Conservation (phyloP, 2,888 invertebrate species). For the Therioaphis trifolii region DNA sequence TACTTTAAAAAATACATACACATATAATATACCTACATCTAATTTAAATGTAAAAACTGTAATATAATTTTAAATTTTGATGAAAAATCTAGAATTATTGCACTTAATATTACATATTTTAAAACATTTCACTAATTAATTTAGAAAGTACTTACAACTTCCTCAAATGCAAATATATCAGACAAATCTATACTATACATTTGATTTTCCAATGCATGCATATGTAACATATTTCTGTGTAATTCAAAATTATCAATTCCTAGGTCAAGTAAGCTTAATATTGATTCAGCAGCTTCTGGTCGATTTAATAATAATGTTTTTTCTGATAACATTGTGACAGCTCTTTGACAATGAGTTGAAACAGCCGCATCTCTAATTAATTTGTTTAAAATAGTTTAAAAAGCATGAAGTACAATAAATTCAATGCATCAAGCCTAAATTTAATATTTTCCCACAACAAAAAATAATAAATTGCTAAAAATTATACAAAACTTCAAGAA, state of each 20-base stretch:
- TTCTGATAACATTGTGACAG: constrained; percentile 56
- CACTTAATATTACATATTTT: neutral
- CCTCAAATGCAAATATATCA: constrained; percentile 55
- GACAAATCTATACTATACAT: constrained; percentile 41
- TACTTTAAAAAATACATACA: no score
- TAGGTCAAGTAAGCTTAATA: constrained; percentile 40
- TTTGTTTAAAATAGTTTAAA: neutral
- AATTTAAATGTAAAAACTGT: no score
- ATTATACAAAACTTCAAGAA: no score
- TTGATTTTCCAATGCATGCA: constrained; percentile 57
- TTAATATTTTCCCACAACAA: no score
- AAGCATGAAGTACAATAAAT: no score
- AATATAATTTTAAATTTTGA: neutral
- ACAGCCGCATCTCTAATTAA: constrained; percentile 60
- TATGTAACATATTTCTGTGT: constrained; percentile 41
- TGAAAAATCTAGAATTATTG: neutral
- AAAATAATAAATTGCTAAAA: no score
- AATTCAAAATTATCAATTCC: constrained; percentile 53
- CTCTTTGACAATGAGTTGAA: constrained; percentile 55
- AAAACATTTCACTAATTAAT: neutral
- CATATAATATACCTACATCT: no score
- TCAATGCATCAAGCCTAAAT: no score
- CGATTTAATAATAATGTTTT: constrained; percentile 50
- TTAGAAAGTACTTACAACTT: constrained; percentile 43
- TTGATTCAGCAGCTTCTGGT: constrained; percentile 22